Percentiles rank a stretch among this genome's conserved stretches.
These are phyloP conservation scores for Andinoacara biseriatus DNA, from an alignment of 2,113 vertebrate species.

Conservation along the genomic window DNA sequence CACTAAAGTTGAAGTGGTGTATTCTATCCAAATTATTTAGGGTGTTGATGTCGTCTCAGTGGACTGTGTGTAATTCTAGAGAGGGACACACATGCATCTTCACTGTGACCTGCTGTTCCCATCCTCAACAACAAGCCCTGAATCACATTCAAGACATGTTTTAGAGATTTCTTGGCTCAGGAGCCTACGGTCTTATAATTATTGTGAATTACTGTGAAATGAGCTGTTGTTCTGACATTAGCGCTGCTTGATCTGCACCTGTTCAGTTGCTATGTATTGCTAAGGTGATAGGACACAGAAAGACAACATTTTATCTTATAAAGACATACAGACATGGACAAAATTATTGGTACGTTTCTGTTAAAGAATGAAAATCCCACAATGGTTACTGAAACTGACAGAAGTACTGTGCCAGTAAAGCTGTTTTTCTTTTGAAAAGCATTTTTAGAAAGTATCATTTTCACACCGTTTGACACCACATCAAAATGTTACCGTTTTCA, in stretches of 20 bases:
- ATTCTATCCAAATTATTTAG: constrained; percentile 53
- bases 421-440: too few species aligned
- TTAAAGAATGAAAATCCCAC: too few species aligned
- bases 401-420: too few species aligned
- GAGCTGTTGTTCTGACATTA: neutral
- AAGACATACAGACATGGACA: neutral
- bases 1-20: constrained; percentile 24
- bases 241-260: neutral
- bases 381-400: too few species aligned
- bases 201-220: neutral
- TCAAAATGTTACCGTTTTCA: too few species aligned
- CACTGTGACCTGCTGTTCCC: neutral
- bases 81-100: neutral
- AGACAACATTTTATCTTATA: neutral
- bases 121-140: neutral
- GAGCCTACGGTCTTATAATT: neutral
- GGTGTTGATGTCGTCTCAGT: constrained; percentile 29
- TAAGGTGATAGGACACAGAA: neutral
- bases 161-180: neutral
- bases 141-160: neutral
- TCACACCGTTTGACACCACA: too few species aligned
- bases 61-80: neutral
- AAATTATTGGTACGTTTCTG: too few species aligned
- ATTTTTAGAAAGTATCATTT: too few species aligned
- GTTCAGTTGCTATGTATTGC: neutral